Conservation (phyloP, 2,113 vertebrate genomes). For the Gavia stellata region DNA sequence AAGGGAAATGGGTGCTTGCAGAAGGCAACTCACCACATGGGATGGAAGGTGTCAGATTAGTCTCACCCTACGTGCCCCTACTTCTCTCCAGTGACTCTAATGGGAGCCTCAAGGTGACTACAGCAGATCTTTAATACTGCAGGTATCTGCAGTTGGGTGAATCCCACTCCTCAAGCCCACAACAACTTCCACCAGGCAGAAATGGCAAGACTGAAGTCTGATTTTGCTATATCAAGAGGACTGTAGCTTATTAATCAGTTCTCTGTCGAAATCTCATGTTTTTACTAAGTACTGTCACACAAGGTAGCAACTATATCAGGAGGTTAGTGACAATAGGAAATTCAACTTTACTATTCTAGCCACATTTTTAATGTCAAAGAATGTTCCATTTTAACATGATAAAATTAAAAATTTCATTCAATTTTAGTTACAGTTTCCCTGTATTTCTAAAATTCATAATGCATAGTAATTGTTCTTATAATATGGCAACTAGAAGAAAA, state of each 20-base stretch:
- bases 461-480: background rate
- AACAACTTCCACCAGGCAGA: background rate
- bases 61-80: background rate
- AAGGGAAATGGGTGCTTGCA: background rate
- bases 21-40: background rate
- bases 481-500: background rate
- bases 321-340: background rate
- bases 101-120: background rate
- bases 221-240: background rate
- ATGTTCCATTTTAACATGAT: background rate
- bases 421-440: background rate
- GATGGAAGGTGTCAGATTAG: background rate
- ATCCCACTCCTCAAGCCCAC: fast-evolving
- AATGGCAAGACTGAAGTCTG: background rate
- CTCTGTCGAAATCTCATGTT: background rate
- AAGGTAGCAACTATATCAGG: background rate
- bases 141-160: fast-evolving
- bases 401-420: background rate
- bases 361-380: background rate
- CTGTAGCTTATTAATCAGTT: background rate
- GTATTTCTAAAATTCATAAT: background rate
- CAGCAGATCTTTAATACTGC: background rate
- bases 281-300: background rate
- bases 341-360: background rate
- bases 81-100: background rate